Evolutionary conservation across 1,140 invertebrate species (phyloP), one percentile per base, ranked within the genome.

Genomic region (Tetramorium alpestre): DNA sequence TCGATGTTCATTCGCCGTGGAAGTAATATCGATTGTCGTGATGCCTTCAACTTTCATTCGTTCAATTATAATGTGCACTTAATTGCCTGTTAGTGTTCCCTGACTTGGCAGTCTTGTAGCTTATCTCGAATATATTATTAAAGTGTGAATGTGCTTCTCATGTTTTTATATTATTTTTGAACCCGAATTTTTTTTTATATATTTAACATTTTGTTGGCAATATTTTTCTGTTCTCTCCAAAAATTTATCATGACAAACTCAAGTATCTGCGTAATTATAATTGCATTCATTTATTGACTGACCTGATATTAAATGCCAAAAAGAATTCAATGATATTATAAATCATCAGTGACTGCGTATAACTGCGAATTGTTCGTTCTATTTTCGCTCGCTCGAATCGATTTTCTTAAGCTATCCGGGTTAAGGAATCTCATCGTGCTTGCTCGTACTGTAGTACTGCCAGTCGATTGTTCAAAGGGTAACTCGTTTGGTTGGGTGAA

Each of bases 1-100:
- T 72, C 86, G 60, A 87, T 87, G 85, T 54, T 87, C 75, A 67
- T 25, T 81, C 75, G 16, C 47, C 54, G 54, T 58, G 7, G 25
- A 51, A 33, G 65, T 60, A 10, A 51, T 25, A 41, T 70, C 54
- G 60, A 41, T 80, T 60, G 54, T 54, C 25, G 33, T 33, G 41
- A 7, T 47, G 7, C 22, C 41, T 69, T 8, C 33, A 22, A 13
- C 11, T 16, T 38, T n/a, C 51, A 2, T 47, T 47, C 13, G n/a
- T 54, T 47, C 18, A 51, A 22, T 86, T 67, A 47, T 80, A 11
- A 33, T 49, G 47, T 25, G n/a, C n/a, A 25, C 6, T 76, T 76
- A 44, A 76, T 75, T 85, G 56, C n/a, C n/a, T 33, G 54, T 47
- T 73, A 75, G 8, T 62, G 33, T 44, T 47, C 41, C 1, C 6